Evolutionary conservation across 2,797 vertebrate species (phyloP), one percentile per base, ranked within the genome.

Genomic region (Cryptoprocta ferox): DNA sequence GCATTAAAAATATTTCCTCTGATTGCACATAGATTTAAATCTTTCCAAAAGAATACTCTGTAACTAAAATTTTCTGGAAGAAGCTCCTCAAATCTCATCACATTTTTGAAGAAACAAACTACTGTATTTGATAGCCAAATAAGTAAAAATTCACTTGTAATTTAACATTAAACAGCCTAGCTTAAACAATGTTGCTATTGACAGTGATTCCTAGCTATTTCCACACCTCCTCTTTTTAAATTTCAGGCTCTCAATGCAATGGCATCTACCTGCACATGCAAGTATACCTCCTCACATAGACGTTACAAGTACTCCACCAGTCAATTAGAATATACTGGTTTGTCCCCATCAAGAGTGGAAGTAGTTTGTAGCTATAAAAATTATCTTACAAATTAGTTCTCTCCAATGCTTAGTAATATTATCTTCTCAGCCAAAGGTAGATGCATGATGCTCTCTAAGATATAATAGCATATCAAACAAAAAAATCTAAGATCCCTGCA

Each of bases 121-220:
- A n/a, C 1, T 32, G 0, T 11, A 66, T 71, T 70, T 87, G 39
- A 92, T 81, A 88, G 5, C 15, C 37, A 87, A 59, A 66, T 82
- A 78, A 90, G 21, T 79, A n/a, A 95, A 90, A 94, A 86, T 83
- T 90, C 39, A 92, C 21, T 78, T 94, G 65, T 92, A 79, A 89
- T 75, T 88, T 91, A 88, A 26, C 26, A 81, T 39, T 71, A 63
- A 89, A 78, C 13, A 56, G 15, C 32, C 6, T 79, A 37, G 26
- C 2, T 93, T 90, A 73, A 80, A 32, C 61, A 83, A 87, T 50
- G 14, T 61, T 87, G 63, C 42, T 61, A 85, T 45, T 89, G 89
- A 28, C 61, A 89, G 78, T 63, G 42, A 82, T 92, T 80, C 70
- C 42, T 82, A 71, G 13, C 45, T 39, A 66, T 83, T 56, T 92